A percentile compares a stretch with the other conserved stretches of the same genome.
phyloP scores from a whole-genome alignment of 1,140 invertebrate genomes.

The Hycleus phaleratus region DNA sequence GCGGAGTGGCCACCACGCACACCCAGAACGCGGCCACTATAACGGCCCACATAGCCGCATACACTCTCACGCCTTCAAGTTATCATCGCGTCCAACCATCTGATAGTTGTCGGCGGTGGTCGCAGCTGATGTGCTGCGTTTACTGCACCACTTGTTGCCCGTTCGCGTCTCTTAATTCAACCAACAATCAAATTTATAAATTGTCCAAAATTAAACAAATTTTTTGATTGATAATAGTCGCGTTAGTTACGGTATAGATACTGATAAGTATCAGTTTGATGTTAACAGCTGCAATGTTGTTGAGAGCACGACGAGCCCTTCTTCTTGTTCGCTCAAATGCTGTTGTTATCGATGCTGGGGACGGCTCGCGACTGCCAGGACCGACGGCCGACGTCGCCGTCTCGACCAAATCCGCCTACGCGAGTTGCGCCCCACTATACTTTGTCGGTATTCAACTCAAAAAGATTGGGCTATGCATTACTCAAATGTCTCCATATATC shows the following conservation, averaged over 20 bases:
- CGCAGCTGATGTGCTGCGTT: no score
- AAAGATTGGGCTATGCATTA: slow-evolving; percentile 11
- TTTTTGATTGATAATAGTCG: no score
- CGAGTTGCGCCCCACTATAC: slow-evolving; percentile 22
- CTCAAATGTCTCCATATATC: not conserved
- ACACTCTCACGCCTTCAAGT: slow-evolving; percentile 33
- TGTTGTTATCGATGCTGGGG: not conserved
- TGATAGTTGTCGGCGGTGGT: not conserved
- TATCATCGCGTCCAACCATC: slow-evolving; percentile 33
- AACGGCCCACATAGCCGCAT: slow-evolving; percentile 38
- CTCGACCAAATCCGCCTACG: slow-evolving; percentile 33
- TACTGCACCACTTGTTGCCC: slow-evolving; percentile 31
- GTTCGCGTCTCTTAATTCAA: not conserved
- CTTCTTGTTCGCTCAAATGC: not conserved
- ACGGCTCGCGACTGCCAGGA: slow-evolving; percentile 33
- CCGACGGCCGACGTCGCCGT: slow-evolving; percentile 30
- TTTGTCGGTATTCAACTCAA: slow-evolving; percentile 24
- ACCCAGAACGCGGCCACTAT: slow-evolving; percentile 37
- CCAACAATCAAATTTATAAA: no score
- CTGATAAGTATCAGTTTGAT: no score
- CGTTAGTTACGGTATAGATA: no score
- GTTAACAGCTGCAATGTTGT: no score
- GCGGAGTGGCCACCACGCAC: slow-evolving; percentile 38
- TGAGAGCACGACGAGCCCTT: no score
- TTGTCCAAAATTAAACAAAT: no score